phyloP scores from a whole-genome alignment of 2,888 invertebrate genomes.

The Andricus curvator region DNA sequence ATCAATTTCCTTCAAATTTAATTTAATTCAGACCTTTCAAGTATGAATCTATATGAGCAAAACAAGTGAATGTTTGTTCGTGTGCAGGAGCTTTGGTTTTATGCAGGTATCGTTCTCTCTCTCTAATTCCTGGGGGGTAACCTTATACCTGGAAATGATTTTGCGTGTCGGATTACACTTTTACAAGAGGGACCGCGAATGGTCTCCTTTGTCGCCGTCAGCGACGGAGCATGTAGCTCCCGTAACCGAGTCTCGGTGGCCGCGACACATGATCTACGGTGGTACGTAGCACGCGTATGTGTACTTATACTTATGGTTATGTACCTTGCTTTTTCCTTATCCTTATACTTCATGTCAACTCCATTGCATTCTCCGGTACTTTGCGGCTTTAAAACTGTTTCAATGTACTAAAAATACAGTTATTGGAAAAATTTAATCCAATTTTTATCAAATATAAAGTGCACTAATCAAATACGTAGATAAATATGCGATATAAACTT shows the following conservation, averaged over 20 bases:
- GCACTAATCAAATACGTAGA: no score
- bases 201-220: slow-evolving; percentile 49
- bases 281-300: slow-evolving; percentile 35
- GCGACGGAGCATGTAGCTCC: slow-evolving; percentile 44
- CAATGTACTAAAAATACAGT: neutral
- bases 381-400: neutral
- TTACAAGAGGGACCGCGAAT: slow-evolving; percentile 48
- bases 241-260: slow-evolving; percentile 28
- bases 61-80: slow-evolving; percentile 21
- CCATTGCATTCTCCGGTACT: slow-evolving; percentile 19
- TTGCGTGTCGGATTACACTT: slow-evolving; percentile 72
- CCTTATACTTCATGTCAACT: slow-evolving; percentile 5
- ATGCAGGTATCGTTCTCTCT: slow-evolving; percentile 58
- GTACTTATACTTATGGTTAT: slow-evolving; percentile 18
- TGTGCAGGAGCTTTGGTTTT: slow-evolving; percentile 46
- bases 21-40: neutral
- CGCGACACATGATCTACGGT: slow-evolving; percentile 40
- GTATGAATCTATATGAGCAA: neutral
- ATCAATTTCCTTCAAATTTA: slow-evolving; percentile 3
- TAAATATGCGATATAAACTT: no score
- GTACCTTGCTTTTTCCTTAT: slow-evolving; percentile 18
- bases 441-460: neutral
- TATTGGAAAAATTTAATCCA: neutral
- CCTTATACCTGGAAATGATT: slow-evolving; percentile 72
- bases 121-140: slow-evolving; percentile 69